Evolutionary conservation across 2,797 vertebrate species (phyloP).

Genomic region (Petrocephalus schoutedeni): DNA sequence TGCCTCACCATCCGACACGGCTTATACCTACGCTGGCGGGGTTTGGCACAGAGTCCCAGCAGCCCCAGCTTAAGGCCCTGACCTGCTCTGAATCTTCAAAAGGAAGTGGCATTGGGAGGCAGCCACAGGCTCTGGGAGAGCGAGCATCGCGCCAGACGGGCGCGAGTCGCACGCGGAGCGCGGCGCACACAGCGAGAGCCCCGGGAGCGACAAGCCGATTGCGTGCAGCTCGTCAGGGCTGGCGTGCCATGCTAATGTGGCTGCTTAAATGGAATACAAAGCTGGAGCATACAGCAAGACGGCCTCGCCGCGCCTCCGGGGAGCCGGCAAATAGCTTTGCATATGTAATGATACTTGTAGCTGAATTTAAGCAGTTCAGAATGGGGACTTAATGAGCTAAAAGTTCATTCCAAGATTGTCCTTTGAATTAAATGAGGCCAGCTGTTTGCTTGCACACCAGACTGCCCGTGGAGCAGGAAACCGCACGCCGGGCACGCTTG

Average conservation of each 20-base stretch:
- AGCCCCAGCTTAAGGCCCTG: not conserved
- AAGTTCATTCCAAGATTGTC: slow-evolving; percentile 15
- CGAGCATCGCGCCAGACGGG: not conserved
- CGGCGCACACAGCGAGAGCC: not conserved
- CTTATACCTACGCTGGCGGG: not conserved
- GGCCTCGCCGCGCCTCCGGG: not conserved
- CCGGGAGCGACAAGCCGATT: not conserved
- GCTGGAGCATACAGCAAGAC: not conserved
- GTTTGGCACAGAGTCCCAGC: not conserved
- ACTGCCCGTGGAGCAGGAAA: not conserved
- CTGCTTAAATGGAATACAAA: slow-evolving; percentile 5
- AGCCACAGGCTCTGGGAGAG: not conserved
- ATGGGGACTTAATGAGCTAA: slow-evolving; percentile 19
- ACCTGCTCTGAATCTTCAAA: not conserved
- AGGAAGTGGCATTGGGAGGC: not conserved
- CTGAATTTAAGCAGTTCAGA: slow-evolving; percentile 14
- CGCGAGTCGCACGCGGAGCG: not conserved
- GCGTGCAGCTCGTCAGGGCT: slow-evolving; percentile 8
- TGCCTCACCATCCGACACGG: not conserved
- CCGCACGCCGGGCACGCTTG: not conserved
- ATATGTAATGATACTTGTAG: slow-evolving; percentile 22
- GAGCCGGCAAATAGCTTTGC: not conserved
- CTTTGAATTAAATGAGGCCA: slow-evolving; percentile 4
- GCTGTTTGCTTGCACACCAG: not conserved
- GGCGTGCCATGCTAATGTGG: slow-evolving; percentile 3